Evolutionary conservation across 1,140 invertebrate species (phyloP).

Genomic region (Anastatus disparis): DNA sequence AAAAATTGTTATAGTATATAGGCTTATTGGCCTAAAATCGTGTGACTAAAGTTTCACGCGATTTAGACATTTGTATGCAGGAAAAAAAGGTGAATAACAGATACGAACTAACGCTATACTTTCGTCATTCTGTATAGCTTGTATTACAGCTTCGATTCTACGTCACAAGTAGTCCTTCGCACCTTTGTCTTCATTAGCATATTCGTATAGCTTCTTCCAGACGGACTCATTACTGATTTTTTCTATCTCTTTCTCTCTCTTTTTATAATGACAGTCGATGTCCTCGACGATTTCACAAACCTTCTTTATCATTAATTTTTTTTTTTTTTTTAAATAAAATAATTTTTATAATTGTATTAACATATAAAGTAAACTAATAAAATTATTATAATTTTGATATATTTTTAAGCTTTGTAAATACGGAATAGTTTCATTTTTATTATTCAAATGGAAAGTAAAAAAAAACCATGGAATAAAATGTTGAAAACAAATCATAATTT

Average conservation of each 20-base stretch:
- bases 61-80: background rate
- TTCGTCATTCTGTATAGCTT: background rate
- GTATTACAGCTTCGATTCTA: no score
- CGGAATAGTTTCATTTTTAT: no score
- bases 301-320: background rate
- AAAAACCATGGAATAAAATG: no score
- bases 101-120: background rate
- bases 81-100: background rate
- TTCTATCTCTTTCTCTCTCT: background rate
- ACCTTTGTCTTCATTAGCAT: slow-evolving; percentile 6
- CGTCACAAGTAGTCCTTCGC: background rate
- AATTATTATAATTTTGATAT: no score
- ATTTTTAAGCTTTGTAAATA: no score
- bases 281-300: background rate
- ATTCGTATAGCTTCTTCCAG: background rate
- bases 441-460: no score
- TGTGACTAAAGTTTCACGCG: background rate
- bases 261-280: background rate
- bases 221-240: slow-evolving; percentile 23
- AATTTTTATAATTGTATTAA: no score
- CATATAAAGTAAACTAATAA: no score
- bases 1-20: no score
- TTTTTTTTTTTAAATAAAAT: background rate
- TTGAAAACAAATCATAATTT: no score
- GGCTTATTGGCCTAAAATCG: background rate